Conservation (phyloP, 2,888 invertebrate species). For the Nineta flava region DNA sequence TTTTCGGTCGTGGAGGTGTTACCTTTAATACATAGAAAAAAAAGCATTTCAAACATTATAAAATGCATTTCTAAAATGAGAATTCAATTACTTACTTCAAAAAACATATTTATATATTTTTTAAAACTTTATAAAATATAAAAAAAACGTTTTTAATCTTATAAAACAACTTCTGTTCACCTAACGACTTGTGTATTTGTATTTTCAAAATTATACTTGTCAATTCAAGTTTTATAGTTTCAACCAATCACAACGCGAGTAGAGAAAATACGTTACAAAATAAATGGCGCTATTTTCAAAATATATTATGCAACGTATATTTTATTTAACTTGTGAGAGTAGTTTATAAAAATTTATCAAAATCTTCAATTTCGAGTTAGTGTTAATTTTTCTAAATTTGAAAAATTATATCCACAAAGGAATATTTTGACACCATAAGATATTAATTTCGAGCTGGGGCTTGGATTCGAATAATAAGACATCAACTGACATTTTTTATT, state of each 20-base stretch:
- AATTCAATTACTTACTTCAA: slow-evolving; percentile 1
- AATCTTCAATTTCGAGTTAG: no score
- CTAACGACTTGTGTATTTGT: not conserved
- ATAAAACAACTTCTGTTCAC: not conserved
- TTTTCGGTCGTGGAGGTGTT: slow-evolving; percentile 21
- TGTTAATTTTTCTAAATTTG: no score
- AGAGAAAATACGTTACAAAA: not conserved
- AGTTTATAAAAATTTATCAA: no score
- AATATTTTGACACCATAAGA: no score
- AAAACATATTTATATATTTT: not conserved
- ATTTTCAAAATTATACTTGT: not conserved
- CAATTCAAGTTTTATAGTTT: not conserved
- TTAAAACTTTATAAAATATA: not conserved
- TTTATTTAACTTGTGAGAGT: no score
- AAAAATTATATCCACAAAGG: no score
- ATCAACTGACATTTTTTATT: no score
- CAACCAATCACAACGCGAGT: not conserved
- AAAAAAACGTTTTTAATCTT: not conserved
- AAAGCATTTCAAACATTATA: not conserved
- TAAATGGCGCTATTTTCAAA: not conserved
- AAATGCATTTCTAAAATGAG: not conserved
- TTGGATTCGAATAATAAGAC: no score
- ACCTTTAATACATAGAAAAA: not conserved
- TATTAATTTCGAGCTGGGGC: no score
- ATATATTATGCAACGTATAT: not conserved